Percentiles rank a stretch among this genome's conserved stretches.
Evolutionary conservation across 2,888 invertebrate species (phyloP).

Genomic region (Agrenia bidenticulata): DNA sequence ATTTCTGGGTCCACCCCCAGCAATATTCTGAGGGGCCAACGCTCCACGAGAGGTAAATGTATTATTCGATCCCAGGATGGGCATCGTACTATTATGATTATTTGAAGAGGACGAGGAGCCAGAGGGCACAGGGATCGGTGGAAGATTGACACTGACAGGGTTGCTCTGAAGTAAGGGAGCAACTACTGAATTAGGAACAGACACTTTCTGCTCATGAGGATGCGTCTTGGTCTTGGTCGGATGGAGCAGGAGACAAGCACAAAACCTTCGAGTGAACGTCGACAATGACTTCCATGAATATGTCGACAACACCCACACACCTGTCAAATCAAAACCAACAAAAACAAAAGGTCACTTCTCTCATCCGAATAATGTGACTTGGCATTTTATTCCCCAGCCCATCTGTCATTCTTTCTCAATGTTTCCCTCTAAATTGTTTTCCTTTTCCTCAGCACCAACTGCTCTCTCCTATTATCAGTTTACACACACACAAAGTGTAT

Average conservation of each 20-base stretch:
- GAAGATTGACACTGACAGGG: constrained; percentile 9
- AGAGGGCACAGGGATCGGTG: constrained; percentile 35
- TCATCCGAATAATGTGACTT: constrained; percentile 17
- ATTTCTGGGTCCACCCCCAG: constrained; percentile 26
- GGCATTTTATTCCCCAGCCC: constrained; percentile 14
- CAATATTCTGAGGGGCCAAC: constrained; percentile 30
- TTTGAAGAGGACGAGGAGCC: constrained; percentile 31
- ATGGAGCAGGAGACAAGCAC: constrained; percentile 40
- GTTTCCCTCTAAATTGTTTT: not conserved
- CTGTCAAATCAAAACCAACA: constrained; percentile 36
- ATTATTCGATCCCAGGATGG: constrained; percentile 43
- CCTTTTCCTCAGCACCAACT: too few species aligned
- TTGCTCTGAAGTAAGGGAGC: constrained; percentile 32
- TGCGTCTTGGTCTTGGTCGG: constrained; percentile 6
- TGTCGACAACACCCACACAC: constrained; percentile 51
- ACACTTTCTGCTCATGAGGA: constrained; percentile 36
- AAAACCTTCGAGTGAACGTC: constrained; percentile 32
- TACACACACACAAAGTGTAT: too few species aligned
- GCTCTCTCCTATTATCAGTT: too few species aligned
- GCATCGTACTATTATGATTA: constrained; percentile 39
- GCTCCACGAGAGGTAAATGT: constrained; percentile 40
- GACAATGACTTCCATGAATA: constrained; percentile 47
- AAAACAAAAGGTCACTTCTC: constrained; percentile 19
- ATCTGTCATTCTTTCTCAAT: constrained; percentile 3
- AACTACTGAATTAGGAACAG: constrained; percentile 35